A percentile compares a stretch with the other conserved stretches of the same genome.
These are phyloP conservation scores for Aldrovandia affinis DNA, from an alignment of 2,797 vertebrate genomes.

Conservation along the genomic window DNA sequence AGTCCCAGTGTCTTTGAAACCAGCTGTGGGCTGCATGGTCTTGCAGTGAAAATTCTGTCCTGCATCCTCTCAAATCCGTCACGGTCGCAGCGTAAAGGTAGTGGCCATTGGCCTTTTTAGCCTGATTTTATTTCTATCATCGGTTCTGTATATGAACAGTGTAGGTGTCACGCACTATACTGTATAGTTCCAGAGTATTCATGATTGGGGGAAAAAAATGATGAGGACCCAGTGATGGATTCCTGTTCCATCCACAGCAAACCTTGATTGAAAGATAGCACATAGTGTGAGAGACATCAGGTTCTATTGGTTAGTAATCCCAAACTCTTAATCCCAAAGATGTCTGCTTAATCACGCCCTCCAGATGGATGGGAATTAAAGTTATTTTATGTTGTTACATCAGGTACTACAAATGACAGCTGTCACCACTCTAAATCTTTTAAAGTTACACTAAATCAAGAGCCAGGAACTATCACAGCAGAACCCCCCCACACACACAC, in stretches of 20 bases:
- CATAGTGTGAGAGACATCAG: slow-evolving; percentile 7
- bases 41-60: neutral
- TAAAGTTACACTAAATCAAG: slow-evolving; percentile 15
- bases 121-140: neutral
- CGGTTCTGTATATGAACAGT: neutral
- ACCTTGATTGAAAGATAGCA: neutral
- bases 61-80: neutral
- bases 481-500: neutral
- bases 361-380: slow-evolving; percentile 19
- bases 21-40: neutral
- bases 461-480: neutral
- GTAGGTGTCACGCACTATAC: neutral
- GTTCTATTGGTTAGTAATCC: slow-evolving; percentile 8
- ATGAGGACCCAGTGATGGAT: neutral
- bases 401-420: slow-evolving; percentile 19
- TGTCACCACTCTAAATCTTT: slow-evolving; percentile 13
- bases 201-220: neutral
- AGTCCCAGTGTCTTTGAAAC: neutral
- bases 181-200: neutral
- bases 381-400: slow-evolving; percentile 14
- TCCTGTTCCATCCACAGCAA: neutral
- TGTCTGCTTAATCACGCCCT: slow-evolving; percentile 13
- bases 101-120: too few relatives aligned
- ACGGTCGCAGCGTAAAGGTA: too few relatives aligned
- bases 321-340: slow-evolving; percentile 18